Base-by-base conservation (phyloP, 1,140 invertebrate genomes). In the Cheumatopsyche charites region DNA sequence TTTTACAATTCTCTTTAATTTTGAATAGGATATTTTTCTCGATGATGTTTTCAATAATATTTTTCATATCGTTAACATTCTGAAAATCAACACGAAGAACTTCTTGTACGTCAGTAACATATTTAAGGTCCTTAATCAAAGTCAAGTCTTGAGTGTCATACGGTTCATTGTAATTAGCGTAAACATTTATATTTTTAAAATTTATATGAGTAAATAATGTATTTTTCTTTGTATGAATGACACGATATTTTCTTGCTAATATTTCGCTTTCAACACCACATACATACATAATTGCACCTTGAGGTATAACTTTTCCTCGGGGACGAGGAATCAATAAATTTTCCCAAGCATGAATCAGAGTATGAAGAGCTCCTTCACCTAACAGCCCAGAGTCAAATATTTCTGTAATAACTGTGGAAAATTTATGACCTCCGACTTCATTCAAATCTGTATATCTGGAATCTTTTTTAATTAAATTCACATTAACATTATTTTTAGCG, bases 351-450 rank as follows among this genome's bases (percentile, higher is more conserved):
- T 93, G 88, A 41, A 86, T 79, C 23, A 94, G 76, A 19, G 89
- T 88, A 76, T 87, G 82, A 41, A 94, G 78, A 41, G 90, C 84
- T 75, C 87, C 83, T 82, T 94, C 92, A 13, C 92, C 92, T 80
- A 94, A 89, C 21, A 93, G 77, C 1, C 88, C 92, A 71, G 89
- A 88, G 85, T 94, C 92, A 85, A 94, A 90, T 55, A 89, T 90
- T 82, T 94, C 92, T 62, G 91, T 92, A 1, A 93, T 84, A 19
- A 93, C 79, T 6, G 92, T 77, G 74, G 87, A 86, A 41, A 88
- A 86, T 75, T 87, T 89, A 52, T 90, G 85, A 9, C 77, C 47
- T n/a, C 83, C 83, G 21, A 13, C 11, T 71, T 23, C 17, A 21
- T 47, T n/a, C 9, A 68, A 12, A 1, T 88, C 82, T 11, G 65